Base-by-base conservation (phyloP, 2,797 vertebrate species). In the Dromococcyx pavoninus region DNA sequence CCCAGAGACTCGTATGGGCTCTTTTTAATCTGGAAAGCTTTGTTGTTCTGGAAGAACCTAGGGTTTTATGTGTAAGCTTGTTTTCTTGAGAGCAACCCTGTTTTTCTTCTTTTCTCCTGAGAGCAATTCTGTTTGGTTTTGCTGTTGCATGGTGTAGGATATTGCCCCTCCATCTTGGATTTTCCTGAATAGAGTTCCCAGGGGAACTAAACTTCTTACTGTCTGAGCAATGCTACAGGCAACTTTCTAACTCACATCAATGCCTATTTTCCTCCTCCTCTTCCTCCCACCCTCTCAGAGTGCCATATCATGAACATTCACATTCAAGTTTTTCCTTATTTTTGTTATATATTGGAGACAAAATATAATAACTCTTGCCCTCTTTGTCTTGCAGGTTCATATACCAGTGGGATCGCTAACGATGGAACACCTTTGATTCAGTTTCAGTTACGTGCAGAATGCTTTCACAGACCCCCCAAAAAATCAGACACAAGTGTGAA, bases 271-370 rank as follows among this genome's bases (percentile, higher is more conserved):
- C 64, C 30, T 50, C 35, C 57, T 54, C 8, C 65, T 83, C n/a
- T 25, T 69, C 15, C 32, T 43, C 6, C 24, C 33, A 66, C 5
- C 2, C 4, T 32, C 17, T 81, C 73, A 46, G 58, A 80, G 8
- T 88, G 16, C 58, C n/a, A 32, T 65, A 32, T 93, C 54, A 65
- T 61, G 23, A 56, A 58, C 1, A 1, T 50, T 89, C n/a, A 37
- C 0, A 0, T 75, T 92, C 0, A 0, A 46, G 15, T 78, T 87
- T 74, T 53, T 77, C n/a, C 33, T 77, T 80, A 37, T 61, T 93
- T 89, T 77, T 30, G 13, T 54, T 76, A 64, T 8, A 10, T 25
- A 64, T 11, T 39, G 22, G 44, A 71, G 32, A 71, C 53, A 80
- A 88, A 92, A 64, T 44, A 44, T 44, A 44, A 44, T 14, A 54